These are phyloP conservation scores for Spodoptera frugiperda DNA, from an alignment of 1,140 invertebrate genomes.

Conservation along the genomic window DNA sequence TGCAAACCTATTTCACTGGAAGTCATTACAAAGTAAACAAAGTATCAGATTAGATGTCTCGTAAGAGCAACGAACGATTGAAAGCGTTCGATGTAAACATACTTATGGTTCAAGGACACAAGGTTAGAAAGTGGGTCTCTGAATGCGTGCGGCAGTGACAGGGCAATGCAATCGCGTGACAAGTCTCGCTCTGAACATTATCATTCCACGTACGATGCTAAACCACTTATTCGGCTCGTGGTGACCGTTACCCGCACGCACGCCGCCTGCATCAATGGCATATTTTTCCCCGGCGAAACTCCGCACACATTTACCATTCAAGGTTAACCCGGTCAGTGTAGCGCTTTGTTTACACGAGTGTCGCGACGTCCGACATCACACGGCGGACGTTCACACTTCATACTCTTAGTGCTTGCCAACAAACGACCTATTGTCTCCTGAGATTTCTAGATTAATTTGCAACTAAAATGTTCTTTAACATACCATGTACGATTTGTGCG, in stretches of 20 bases:
- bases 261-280: conserved; percentile 82
- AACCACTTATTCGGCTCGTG: conserved; percentile 82
- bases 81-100: conserved; percentile 29
- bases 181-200: conserved; percentile 77
- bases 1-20: background rate
- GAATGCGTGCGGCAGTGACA: conserved; percentile 66
- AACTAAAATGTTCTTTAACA: conserved; percentile 16
- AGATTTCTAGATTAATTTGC: conserved; percentile 42
- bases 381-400: conserved; percentile 50
- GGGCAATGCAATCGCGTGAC: conserved; percentile 74
- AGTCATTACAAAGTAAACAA: background rate
- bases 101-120: conserved; percentile 68
- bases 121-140: conserved; percentile 75
- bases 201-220: conserved; percentile 81
- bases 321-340: conserved; percentile 83
- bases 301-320: conserved; percentile 82
- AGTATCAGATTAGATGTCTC: conserved; percentile 12
- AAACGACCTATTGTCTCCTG: conserved; percentile 38
- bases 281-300: conserved; percentile 84
- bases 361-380: conserved; percentile 55
- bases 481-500: conserved; percentile 6
- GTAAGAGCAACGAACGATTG: background rate
- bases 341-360: conserved; percentile 80
- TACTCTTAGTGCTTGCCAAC: conserved; percentile 21
- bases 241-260: conserved; percentile 83